Evolutionary conservation across 2,113 vertebrate species (phyloP).

Genomic region (Xyrauchen texanus): DNA sequence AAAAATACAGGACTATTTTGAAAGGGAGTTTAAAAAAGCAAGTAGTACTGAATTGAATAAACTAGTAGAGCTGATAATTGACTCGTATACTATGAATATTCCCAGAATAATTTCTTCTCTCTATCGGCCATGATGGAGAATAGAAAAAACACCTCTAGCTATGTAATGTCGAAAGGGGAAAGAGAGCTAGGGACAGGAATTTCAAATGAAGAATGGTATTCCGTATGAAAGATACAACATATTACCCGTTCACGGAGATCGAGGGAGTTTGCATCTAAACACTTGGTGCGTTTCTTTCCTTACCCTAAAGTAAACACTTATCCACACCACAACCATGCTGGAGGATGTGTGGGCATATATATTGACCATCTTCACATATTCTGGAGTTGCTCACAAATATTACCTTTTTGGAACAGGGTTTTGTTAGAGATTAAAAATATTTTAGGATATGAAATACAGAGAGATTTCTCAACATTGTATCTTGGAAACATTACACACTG

Average conservation of each 20-base stretch:
- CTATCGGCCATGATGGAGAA: neutral
- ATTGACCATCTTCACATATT: neutral
- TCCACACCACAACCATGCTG: neutral
- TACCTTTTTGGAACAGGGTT: neutral
- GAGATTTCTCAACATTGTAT: neutral
- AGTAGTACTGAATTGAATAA: neutral
- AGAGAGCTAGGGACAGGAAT: too few species aligned
- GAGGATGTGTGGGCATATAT: neutral
- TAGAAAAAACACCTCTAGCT: too few species aligned
- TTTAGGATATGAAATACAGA: neutral
- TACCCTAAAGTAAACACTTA: neutral
- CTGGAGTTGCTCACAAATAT: neutral
- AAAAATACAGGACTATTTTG: too few species aligned
- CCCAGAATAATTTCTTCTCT: neutral
- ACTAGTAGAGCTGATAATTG: neutral
- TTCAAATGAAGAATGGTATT: too few species aligned
- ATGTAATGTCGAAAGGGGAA: too few species aligned
- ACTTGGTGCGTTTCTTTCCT: neutral
- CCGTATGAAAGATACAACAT: neutral
- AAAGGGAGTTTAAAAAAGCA: neutral
- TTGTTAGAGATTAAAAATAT: neutral
- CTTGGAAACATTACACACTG: neutral
- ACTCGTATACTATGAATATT: neutral
- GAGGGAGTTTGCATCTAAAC: neutral
- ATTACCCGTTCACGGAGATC: neutral